Evolutionary conservation across 64 coral and sea anemone genomes (phyloP).

Genomic region (Trachythela sp.): DNA sequence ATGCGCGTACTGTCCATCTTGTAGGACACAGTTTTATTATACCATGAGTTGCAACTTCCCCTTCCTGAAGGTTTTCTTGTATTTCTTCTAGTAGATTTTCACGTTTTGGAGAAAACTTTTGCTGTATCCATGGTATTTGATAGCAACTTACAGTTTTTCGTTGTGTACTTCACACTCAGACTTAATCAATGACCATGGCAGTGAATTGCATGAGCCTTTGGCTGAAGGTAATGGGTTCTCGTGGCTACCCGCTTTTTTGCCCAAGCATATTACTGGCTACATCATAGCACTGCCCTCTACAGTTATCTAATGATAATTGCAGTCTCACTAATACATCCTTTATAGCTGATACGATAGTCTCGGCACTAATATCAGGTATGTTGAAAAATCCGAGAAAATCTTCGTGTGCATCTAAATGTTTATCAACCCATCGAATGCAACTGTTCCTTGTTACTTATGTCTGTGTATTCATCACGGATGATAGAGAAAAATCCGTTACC

Average conservation of each 20-base stretch:
- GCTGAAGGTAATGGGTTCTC: neutral
- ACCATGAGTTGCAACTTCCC: neutral
- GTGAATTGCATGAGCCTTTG: conserved; percentile 27
- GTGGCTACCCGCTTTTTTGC: conserved; percentile 41
- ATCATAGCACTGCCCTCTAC: conserved; percentile 72
- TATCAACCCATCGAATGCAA: conserved; percentile 70
- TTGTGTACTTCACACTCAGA: neutral
- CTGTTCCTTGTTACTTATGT: conserved; percentile 72
- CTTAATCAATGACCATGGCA: conserved; percentile 14
- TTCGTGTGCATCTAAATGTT: conserved; percentile 68
- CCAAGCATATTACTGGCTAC: conserved; percentile 69
- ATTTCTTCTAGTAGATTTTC: conserved; percentile 44
- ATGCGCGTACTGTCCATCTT: conserved; percentile 41
- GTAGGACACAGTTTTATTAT: conserved; percentile 41
- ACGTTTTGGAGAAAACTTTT: conserved; percentile 42
- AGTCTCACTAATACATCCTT: conserved; percentile 60
- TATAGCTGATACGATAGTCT: conserved; percentile 61
- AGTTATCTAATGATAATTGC: conserved; percentile 48
- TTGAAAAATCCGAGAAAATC: conserved; percentile 65
- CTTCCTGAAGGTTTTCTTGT: conserved; percentile 17
- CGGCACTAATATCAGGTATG: conserved; percentile 46
- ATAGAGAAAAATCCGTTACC: conserved; percentile 46
- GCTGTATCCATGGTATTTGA: neutral
- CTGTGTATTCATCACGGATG: conserved; percentile 65
- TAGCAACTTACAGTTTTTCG: conserved; percentile 1